A percentile compares a stretch with the other conserved stretches of the same genome.
Conservation (phyloP, 2,797 vertebrate species). For the Vireo griseus region DNA sequence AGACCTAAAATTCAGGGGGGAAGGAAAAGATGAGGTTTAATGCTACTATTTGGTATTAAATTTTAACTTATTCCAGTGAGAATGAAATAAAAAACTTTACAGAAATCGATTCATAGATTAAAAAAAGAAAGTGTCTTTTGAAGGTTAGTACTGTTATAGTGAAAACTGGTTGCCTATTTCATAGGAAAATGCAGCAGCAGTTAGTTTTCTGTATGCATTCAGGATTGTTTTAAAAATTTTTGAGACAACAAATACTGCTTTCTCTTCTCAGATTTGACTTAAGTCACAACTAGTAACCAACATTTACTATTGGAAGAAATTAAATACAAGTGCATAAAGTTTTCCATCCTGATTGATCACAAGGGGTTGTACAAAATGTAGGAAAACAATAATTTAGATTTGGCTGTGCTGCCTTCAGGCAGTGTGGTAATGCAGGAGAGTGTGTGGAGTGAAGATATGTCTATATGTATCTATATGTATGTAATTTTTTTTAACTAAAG, state of each 20-base stretch:
- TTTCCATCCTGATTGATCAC: not conserved
- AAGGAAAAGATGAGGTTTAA: constrained; percentile 14
- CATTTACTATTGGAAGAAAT: not conserved
- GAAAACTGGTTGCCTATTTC: not conserved
- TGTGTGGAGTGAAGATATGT: not conserved
- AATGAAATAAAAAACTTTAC: constrained; percentile 20
- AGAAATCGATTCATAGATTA: not conserved
- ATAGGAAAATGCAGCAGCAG: not conserved
- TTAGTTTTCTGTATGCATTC: not conserved
- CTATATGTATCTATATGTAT: not conserved
- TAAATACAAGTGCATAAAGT: not conserved
- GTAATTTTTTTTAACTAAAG: not conserved
- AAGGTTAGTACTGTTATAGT: not conserved
- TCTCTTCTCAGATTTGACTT: not conserved
- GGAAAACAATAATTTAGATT: not conserved
- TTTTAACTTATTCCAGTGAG: constrained; percentile 11
- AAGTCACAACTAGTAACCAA: not conserved
- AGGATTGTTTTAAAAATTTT: not conserved
- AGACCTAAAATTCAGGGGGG: constrained; percentile 28
- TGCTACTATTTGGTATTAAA: constrained; percentile 44
- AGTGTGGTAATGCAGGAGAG: not conserved
- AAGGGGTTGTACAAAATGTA: not conserved
- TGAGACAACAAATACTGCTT: not conserved
- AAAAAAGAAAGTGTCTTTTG: not conserved
- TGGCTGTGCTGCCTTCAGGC: not conserved